Base-by-base conservation (phyloP, 1,140 invertebrate genomes). In the Mamestra configurata region DNA sequence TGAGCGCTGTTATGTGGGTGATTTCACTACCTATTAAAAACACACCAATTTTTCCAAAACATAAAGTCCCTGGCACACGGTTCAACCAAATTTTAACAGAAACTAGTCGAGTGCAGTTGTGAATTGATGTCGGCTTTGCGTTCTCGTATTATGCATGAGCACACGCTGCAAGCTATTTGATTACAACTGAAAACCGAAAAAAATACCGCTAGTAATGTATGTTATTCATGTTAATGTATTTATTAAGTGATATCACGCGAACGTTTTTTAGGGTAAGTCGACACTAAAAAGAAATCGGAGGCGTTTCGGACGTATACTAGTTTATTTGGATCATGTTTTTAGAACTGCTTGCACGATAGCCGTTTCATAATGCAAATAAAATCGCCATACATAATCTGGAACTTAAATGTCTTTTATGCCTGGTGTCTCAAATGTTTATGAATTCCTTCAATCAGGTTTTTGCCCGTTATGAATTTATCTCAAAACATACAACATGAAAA, bases 231-330 rank as follows among this genome's bases (percentile, higher is more conserved):
- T 83, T 84, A 85, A 90, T 87, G 79, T 87, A 90, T 90, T 91
- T 90, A 91, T 91, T 90, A 89, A 82, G 77, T 77, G 77, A 59
- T 79, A 73, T 46, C 90, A 91, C 88, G 90, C 88, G 82, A 91
- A 31, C 53, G 31, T 53, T 20, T 31, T 35, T 51, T 40, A 77
- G 43, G 40, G 55, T 51, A 46, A 22, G 61, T 53, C 13, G 20
- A 77, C n/a, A 66, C 43, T 49, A 1, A 3, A 11, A 18, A 8
- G 1, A 31, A 59, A 59, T 18, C 5, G 13, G n/a, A 7, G 15
- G 7, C 18, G n/a, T 11, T 35, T 53, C 4, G 7, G 4, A 66
- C 1, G 15, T 15, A 1, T 55, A 2, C 43, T 27, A 57, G 10
- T 18, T 31, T 64, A 35, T 7, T 70, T 49, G 8, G 2, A n/a